Evolutionary conservation across 2,113 vertebrate species (phyloP).

Genomic region (Baryphthengus martii): DNA sequence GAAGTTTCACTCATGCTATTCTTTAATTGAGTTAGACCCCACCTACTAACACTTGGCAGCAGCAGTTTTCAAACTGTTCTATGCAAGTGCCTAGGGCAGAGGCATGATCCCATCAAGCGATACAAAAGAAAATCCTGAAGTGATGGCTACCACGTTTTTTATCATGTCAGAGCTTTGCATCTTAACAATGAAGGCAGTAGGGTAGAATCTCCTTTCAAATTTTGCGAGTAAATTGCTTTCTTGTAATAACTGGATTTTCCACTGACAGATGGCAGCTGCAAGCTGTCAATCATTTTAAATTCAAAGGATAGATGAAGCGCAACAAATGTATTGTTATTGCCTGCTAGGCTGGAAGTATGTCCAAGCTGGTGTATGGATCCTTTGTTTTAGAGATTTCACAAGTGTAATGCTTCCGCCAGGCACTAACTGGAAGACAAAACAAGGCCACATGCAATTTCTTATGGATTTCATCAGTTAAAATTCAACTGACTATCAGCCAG

Average conservation of each 20-base stretch:
- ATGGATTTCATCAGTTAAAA: not conserved
- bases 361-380: not conserved
- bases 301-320: not conserved
- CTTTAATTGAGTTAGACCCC: not conserved
- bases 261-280: constrained; percentile 50
- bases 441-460: not conserved
- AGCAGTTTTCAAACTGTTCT: not conserved
- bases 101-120: not conserved
- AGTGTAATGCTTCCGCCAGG: not conserved
- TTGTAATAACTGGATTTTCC: constrained; percentile 37
- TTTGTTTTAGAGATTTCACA: not conserved
- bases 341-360: constrained; percentile 9
- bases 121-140: not conserved
- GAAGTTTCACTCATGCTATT: not conserved
- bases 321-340: constrained; percentile 35
- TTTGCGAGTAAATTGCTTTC: constrained; percentile 38
- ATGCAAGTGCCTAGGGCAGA: not conserved
- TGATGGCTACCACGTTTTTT: not conserved
- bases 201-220: not conserved
- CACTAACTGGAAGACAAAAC: not conserved
- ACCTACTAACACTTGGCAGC: not conserved
- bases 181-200: not conserved
- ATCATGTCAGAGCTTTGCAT: not conserved
- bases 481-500: not conserved
- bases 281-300: constrained; percentile 51